These are phyloP conservation scores for Hipparchia semele DNA, from an alignment of 2,888 invertebrate genomes.

Conservation along the genomic window DNA sequence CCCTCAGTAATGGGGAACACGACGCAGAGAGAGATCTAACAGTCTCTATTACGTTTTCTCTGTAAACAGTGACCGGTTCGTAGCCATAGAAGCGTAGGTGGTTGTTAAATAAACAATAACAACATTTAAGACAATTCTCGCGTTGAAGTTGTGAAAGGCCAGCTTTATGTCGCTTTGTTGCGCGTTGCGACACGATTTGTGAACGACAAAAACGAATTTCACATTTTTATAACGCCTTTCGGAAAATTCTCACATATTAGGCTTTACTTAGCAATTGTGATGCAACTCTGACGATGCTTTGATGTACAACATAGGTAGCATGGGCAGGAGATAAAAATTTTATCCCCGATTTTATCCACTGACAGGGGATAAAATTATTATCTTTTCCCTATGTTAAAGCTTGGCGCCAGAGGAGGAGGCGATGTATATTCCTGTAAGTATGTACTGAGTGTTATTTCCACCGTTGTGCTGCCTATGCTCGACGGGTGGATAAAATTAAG, in stretches of 20 bases:
- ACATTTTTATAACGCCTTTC: constrained; percentile 35
- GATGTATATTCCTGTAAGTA: too few species aligned
- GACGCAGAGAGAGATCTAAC: too few species aligned
- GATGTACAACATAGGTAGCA: background rate
- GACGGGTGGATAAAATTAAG: too few species aligned
- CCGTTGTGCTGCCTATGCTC: too few species aligned
- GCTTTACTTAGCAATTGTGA: constrained; percentile 5
- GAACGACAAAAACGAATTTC: constrained; percentile 40
- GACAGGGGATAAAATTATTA: too few species aligned
- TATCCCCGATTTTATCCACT: too few species aligned
- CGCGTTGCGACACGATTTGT: constrained; percentile 37
- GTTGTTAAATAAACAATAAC: constrained; percentile 18
- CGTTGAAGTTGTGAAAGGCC: constrained; percentile 45
- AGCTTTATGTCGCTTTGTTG: constrained; percentile 42
- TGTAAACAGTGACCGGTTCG: too few species aligned
- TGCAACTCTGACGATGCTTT: constrained; percentile 3
- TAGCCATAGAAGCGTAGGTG: background rate
- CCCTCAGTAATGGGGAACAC: too few species aligned
- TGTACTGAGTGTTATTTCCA: too few species aligned
- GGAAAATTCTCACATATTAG: constrained; percentile 33
- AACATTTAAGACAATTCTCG: constrained; percentile 40
- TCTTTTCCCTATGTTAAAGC: too few species aligned
- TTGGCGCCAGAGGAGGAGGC: too few species aligned
- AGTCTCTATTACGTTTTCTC: background rate
- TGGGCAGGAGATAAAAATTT: too few species aligned